A percentile compares a stretch with the other conserved stretches of the same genome.
These are phyloP conservation scores for Harpagifer antarcticus DNA, from an alignment of 2,797 vertebrate genomes.

Conservation along the genomic window DNA sequence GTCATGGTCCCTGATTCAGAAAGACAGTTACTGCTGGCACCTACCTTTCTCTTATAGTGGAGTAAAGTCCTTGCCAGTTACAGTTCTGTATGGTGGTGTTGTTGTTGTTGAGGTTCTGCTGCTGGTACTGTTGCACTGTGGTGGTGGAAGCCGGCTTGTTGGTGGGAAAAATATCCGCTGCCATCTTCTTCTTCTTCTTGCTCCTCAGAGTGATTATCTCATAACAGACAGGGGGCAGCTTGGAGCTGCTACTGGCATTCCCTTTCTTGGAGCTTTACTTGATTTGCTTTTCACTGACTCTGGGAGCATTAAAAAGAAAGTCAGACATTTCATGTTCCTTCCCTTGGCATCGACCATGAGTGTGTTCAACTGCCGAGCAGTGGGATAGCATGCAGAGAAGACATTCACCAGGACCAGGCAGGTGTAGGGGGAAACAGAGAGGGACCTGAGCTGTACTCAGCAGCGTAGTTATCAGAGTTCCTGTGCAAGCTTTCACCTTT, in stretches of 20 bases:
- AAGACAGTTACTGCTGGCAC: conserved; percentile 43
- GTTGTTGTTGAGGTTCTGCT: conserved; percentile 98
- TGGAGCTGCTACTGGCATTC: conserved; percentile 87
- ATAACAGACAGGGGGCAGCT: conserved; percentile 98
- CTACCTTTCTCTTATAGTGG: conserved; percentile 97
- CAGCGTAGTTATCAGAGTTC: conserved; percentile 43
- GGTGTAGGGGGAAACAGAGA: conserved; percentile 55
- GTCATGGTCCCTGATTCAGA: not conserved
- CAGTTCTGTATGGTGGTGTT: conserved; percentile 96
- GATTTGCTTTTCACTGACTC: conserved; percentile 98
- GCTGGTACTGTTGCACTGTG: conserved; percentile 94
- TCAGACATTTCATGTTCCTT: conserved; percentile 99
- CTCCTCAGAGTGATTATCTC: conserved; percentile 99
- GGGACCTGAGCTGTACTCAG: conserved; percentile 53
- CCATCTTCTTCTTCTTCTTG: conserved; percentile 99
- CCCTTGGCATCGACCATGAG: conserved; percentile 99
- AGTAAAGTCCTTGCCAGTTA: conserved; percentile 98
- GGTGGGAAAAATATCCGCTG: conserved; percentile 94
- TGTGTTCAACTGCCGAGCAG: conserved; percentile 90
- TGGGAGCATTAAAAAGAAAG: conserved; percentile 99
- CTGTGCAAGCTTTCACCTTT: conserved; percentile 79
- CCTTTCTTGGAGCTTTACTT: conserved; percentile 96
- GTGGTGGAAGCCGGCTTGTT: conserved; percentile 89
- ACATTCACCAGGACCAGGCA: conserved; percentile 76
- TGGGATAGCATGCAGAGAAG: conserved; percentile 82